Base-by-base conservation (phyloP, 1,140 invertebrate species). In the Fopius arisanus region DNA sequence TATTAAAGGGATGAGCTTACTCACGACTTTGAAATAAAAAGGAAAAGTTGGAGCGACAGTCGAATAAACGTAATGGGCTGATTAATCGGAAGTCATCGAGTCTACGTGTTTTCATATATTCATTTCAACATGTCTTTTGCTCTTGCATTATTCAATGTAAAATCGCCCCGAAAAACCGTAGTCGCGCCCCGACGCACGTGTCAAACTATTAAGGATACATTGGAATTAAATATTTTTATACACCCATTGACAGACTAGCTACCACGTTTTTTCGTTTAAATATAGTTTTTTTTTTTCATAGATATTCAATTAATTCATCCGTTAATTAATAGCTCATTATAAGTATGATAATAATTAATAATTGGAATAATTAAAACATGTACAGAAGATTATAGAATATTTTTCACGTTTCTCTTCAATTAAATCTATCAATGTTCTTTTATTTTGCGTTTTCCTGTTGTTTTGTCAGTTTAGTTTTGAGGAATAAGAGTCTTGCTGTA, bases 341-440 rank as follows among this genome's bases (percentile, higher is more conserved):
- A 83, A 84, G 81, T 84, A 86, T 83, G 79, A 59, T 59, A 59
- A 85, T 86, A 85, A 86, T 83, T 81, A 83, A 85, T 87, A 80
- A 86, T 85, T 83, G 86, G 84, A 78, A 79, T 83, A 87, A 87
- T 86, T 78, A 85, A 86, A 86, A 86, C 83, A 86, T 86, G 83
- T 86, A 86, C 82, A 84, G 84, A 87, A 87, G 84, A 84, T 86
- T 86, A 83, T 84, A 83, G 81, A 84, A 85, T 83, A 81, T 81
- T 71, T 79, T 73, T 77, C 70, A 48, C 51, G 48, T 63, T 73
- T 69, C 67, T 33, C 69, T 43, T 69, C 67, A 65, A 78, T 76
- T 78, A 75, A 72, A 73, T 77, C 37, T 74, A 65, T 59, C 70
- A 48, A 65, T 69, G 59, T 75, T 74, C 59, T 41, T 43, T n/a